phyloP scores from a whole-genome alignment of 53 echinoderm and acorn worm species.

The Apostichopus leukothele region DNA sequence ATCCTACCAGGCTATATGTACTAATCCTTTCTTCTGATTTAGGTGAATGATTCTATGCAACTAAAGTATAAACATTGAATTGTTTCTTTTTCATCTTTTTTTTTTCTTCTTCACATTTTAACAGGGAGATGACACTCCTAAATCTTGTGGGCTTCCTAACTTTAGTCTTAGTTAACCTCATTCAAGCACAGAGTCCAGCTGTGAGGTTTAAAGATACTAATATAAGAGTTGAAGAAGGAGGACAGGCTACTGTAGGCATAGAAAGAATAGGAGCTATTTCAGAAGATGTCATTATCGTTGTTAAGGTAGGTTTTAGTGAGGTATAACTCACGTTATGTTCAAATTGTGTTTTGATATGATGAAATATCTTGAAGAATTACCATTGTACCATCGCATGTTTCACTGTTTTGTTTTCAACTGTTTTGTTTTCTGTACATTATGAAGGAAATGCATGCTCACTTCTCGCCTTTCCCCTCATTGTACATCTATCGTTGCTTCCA shows the following conservation, averaged over 20 bases:
- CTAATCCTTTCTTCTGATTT: too few relatives aligned
- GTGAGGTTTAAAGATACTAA: slow-evolving; percentile 63
- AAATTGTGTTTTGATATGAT: too few relatives aligned
- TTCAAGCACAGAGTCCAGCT: slow-evolving; percentile 56
- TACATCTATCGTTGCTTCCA: too few relatives aligned
- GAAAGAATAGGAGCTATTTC: slow-evolving; percentile 65
- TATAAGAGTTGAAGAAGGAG: slow-evolving; percentile 66
- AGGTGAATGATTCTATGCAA: not conserved
- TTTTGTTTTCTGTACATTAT: too few relatives aligned
- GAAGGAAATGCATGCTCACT: too few relatives aligned
- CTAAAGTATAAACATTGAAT: not conserved
- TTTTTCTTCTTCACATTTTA: not conserved
- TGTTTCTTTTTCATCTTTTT: too few relatives aligned
- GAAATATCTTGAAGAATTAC: too few relatives aligned
- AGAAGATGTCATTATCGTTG: slow-evolving; percentile 52
- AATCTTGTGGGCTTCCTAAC: slow-evolving; percentile 16
- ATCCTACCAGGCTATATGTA: too few relatives aligned
- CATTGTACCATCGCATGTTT: too few relatives aligned
- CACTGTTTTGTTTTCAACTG: too few relatives aligned
- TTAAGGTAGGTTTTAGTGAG: slow-evolving; percentile 57
- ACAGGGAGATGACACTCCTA: not conserved
- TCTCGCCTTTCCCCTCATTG: too few relatives aligned
- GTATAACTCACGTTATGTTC: too few relatives aligned
- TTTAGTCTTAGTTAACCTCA: slow-evolving; percentile 1
- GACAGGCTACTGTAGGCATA: slow-evolving; percentile 54